These are phyloP conservation scores for Podarcis siculus DNA, from an alignment of 2,797 vertebrate genomes.

Conservation along the genomic window DNA sequence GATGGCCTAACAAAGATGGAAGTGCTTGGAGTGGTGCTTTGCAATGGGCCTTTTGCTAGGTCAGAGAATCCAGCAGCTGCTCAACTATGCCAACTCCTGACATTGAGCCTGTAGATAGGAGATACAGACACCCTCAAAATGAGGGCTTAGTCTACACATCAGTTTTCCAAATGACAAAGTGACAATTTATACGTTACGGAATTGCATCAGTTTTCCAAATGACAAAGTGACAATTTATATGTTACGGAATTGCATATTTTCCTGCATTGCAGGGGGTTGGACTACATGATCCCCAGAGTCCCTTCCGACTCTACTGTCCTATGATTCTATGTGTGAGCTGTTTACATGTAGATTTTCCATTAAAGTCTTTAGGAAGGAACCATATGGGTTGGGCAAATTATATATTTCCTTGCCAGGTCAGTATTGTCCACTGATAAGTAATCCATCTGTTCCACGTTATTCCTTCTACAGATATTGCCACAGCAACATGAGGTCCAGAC, in stretches of 20 bases:
- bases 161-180: not conserved
- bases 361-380: not conserved
- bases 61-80: not conserved
- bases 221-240: not conserved
- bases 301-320: no score
- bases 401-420: not conserved
- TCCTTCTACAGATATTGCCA: not conserved
- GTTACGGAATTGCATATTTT: no score
- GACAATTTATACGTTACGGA: not conserved
- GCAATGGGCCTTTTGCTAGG: not conserved
- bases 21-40: not conserved
- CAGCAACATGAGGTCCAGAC: not conserved
- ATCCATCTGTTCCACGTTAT: no score
- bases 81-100: not conserved
- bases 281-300: no score
- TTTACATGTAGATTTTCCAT: not conserved
- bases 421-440: not conserved
- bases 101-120: no score
- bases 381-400: no score
- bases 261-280: no score
- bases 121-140: not conserved
- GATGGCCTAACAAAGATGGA: not conserved
- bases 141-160: no score
- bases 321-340: not conserved
- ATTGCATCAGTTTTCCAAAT: not conserved